Conservation (phyloP, 2,888 invertebrate species). For the Saturnia pavonia region DNA sequence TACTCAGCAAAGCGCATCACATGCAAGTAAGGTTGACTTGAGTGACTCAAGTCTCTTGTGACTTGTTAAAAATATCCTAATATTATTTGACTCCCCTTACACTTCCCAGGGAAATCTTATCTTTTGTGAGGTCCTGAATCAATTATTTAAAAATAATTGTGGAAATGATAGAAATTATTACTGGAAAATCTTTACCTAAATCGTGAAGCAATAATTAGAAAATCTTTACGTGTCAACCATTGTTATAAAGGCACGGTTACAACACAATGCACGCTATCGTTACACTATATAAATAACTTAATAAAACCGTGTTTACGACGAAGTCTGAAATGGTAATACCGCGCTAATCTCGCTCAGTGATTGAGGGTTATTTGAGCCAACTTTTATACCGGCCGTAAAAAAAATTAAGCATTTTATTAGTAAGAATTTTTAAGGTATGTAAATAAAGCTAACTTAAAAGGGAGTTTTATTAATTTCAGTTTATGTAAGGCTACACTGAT, state of each 20-base stretch:
- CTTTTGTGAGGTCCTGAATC: no score
- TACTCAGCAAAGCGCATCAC: no score
- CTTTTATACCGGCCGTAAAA: slow-evolving; percentile 35
- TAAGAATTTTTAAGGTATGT: background rate
- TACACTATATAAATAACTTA: slow-evolving; percentile 20
- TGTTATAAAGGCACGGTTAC: slow-evolving; percentile 7
- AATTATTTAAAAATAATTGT: no score
- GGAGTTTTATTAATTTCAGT: background rate
- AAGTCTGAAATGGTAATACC: slow-evolving; percentile 27
- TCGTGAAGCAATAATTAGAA: background rate
- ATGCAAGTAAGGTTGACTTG: no score
- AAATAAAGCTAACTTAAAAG: background rate
- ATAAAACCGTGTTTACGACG: slow-evolving; percentile 28
- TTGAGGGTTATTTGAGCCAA: slow-evolving; percentile 36
- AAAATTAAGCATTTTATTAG: slow-evolving; percentile 31
- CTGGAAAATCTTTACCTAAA: background rate
- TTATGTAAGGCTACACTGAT: no score
- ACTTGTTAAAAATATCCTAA: no score
- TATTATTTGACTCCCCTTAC: no score
- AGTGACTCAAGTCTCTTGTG: no score
- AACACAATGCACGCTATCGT: slow-evolving; percentile 9
- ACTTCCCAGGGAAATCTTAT: no score
- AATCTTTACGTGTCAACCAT: slow-evolving; percentile 3
- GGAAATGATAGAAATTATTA: background rate
- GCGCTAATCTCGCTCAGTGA: slow-evolving; percentile 33